These are phyloP conservation scores for Calycopis cecrops DNA, from an alignment of 1,140 invertebrate species.

Conservation along the genomic window DNA sequence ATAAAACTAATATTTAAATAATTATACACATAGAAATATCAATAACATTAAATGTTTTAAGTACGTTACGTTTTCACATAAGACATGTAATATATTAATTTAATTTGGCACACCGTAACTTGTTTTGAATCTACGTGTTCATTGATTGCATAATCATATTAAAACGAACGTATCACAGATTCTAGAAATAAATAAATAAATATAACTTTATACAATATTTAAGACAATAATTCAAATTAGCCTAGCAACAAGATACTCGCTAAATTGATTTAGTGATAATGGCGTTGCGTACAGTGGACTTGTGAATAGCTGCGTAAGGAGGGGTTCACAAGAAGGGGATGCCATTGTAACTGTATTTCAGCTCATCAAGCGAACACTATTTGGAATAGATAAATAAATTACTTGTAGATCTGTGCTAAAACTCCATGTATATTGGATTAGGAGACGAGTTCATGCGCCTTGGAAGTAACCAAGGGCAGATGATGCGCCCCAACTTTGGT, in stretches of 20 bases:
- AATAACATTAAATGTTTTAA: background rate
- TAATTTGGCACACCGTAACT: conserved; percentile 27
- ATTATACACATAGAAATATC: background rate
- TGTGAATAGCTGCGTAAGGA: too few species aligned
- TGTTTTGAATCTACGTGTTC: background rate
- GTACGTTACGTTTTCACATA: background rate
- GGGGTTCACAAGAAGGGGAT: too few species aligned
- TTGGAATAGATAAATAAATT: too few species aligned
- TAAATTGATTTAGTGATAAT: too few species aligned
- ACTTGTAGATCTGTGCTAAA: too few species aligned
- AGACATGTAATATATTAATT: conserved; percentile 12
- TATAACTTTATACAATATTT: conserved; percentile 55
- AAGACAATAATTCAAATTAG: conserved; percentile 15
- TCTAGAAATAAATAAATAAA: conserved; percentile 61
- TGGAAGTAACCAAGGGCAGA: too few species aligned
- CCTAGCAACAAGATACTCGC: background rate
- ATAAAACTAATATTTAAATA: conserved; percentile 2
- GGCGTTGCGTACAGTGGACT: too few species aligned
- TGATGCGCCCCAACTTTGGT: too few species aligned
- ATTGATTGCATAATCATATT: conserved; percentile 12
- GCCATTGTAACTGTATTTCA: too few species aligned
- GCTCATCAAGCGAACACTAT: too few species aligned
- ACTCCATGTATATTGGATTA: too few species aligned
- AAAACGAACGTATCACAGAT: conserved; percentile 56
- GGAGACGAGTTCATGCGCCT: too few species aligned